These are phyloP conservation scores for Lepilemur ruficaudatus DNA, from an alignment of 2,797 vertebrate genomes.

Conservation along the genomic window DNA sequence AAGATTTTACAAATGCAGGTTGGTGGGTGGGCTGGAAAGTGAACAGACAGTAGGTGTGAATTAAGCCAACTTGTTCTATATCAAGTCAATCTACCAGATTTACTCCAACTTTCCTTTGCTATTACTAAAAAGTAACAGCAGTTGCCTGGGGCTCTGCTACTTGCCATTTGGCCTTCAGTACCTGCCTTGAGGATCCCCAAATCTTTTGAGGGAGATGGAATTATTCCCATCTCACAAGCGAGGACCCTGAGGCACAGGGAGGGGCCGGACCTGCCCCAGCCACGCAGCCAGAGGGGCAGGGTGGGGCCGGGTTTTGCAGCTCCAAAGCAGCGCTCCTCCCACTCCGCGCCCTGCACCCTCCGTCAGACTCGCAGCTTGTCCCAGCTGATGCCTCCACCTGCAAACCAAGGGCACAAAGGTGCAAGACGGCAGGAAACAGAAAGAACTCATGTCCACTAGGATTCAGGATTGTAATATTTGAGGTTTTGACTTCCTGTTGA, in stretches of 20 bases:
- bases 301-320: neutral
- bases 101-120: neutral
- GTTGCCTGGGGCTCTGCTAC: neutral
- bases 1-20: neutral
- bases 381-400: rapidly evolving
- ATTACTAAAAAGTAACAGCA: neutral
- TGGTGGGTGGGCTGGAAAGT: neutral
- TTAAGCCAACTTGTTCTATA: neutral
- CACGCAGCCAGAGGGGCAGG: neutral
- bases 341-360: rapidly evolving
- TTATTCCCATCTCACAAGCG: neutral
- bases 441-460: neutral
- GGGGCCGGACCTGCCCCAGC: neutral
- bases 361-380: neutral
- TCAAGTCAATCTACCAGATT: neutral
- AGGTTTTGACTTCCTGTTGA: neutral
- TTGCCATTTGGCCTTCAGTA: neutral
- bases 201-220: neutral
- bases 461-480: neutral
- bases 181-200: neutral
- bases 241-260: neutral
- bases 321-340: too few relatives aligned
- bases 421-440: neutral
- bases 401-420: neutral
- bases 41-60: neutral